Evolutionary conservation across 2,888 invertebrate genomes (phyloP).

Genomic region (Melanostoma mellinum): DNA sequence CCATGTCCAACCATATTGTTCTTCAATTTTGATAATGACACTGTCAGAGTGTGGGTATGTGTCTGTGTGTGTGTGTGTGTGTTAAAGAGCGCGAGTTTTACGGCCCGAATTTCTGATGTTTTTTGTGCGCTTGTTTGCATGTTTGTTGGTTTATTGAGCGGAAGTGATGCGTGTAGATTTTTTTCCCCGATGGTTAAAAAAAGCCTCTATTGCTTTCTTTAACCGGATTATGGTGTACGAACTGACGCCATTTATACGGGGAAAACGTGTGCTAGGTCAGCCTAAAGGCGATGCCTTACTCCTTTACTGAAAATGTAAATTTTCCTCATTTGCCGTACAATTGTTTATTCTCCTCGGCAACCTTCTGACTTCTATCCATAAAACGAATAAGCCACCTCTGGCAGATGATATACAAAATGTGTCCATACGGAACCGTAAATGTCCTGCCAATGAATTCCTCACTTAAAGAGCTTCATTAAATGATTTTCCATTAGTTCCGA

Average conservation of each 20-base stretch:
- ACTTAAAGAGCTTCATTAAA: background rate
- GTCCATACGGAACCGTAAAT: slow-evolving; percentile 40
- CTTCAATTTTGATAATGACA: slow-evolving; percentile 19
- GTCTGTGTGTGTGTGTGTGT: slow-evolving; percentile 11
- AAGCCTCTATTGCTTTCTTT: slow-evolving; percentile 37
- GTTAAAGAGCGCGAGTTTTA: background rate
- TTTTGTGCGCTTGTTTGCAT: slow-evolving; percentile 13
- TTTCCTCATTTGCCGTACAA: background rate
- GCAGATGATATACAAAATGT: slow-evolving; percentile 3
- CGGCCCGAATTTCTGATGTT: background rate
- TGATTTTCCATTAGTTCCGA: slow-evolving; percentile 62
- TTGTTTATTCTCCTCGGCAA: slow-evolving; percentile 18
- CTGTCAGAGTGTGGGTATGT: slow-evolving; percentile 6
- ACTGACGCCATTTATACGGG: slow-evolving; percentile 41
- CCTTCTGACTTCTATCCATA: slow-evolving; percentile 35
- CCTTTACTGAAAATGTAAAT: slow-evolving; percentile 54
- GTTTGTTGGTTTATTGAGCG: slow-evolving; percentile 54
- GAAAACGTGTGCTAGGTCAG: slow-evolving; percentile 26
- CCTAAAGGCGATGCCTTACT: slow-evolving; percentile 30
- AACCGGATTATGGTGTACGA: slow-evolving; percentile 47
- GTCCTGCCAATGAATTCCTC: slow-evolving; percentile 25
- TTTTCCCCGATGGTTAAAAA: slow-evolving; percentile 13
- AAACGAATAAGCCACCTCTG: background rate
- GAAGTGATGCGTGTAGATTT: slow-evolving; percentile 50
- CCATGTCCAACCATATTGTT: slow-evolving; percentile 41